Evolutionary conservation across 2,113 vertebrate genomes (phyloP).

Genomic region (Lutjanus erythropterus): DNA sequence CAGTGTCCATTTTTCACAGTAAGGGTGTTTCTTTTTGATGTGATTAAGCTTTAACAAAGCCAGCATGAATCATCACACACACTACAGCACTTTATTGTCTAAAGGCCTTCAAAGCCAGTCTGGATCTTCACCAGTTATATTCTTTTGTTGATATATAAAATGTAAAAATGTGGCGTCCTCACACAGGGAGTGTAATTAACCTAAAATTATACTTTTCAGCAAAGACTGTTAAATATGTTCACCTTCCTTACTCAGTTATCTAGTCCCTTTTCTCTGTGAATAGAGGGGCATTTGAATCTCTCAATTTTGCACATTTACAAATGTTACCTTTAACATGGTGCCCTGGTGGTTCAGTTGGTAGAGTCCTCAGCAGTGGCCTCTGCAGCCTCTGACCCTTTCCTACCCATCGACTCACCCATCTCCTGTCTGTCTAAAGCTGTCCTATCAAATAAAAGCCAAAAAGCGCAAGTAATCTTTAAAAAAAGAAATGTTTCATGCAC

Average conservation of each 20-base stretch:
- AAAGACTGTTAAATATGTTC: conserved; percentile 2
- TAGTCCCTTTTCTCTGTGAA: neutral
- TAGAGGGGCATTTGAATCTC: neutral
- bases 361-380: too few species aligned
- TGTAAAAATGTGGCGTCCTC: conserved; percentile 1
- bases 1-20: neutral
- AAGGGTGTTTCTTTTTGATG: conserved; percentile 5
- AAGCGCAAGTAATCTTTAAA: too few species aligned
- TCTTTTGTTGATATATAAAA: conserved; percentile 7
- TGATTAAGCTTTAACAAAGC: conserved; percentile 18
- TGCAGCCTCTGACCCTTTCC: too few species aligned
- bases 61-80: neutral
- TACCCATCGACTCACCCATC: too few species aligned
- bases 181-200: neutral
- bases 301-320: neutral
- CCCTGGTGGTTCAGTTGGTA: too few species aligned
- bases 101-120: too few species aligned
- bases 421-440: too few species aligned
- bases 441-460: too few species aligned
- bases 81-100: neutral
- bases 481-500: too few species aligned
- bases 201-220: neutral
- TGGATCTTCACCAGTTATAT: neutral
- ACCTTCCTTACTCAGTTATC: neutral
- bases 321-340: neutral